These are phyloP conservation scores for Helicolenus hilgendorfi DNA, from an alignment of 2,797 vertebrate species.

Conservation along the genomic window DNA sequence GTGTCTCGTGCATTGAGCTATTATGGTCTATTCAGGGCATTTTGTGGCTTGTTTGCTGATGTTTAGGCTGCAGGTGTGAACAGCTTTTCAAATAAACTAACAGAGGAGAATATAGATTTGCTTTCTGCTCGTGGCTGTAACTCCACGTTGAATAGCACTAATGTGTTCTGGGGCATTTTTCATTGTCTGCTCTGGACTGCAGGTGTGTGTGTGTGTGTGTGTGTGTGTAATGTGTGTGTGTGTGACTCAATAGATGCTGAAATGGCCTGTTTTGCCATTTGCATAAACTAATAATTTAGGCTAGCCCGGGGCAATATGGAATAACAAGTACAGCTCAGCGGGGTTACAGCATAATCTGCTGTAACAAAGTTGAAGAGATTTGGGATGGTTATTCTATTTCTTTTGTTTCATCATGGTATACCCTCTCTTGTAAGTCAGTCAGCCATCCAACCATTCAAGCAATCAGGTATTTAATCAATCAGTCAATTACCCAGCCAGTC, in stretches of 20 bases:
- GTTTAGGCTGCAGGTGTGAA: constrained; percentile 32
- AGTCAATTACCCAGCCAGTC: constrained; percentile 51
- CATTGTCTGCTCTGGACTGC: constrained; percentile 66
- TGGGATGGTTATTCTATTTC: background rate
- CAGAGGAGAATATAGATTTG: background rate
- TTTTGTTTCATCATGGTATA: background rate
- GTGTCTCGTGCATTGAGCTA: constrained; percentile 13
- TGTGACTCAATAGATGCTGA: constrained; percentile 29
- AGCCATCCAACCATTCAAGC: constrained; percentile 48
- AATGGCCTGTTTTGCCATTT: constrained; percentile 41
- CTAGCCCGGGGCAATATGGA: constrained; percentile 2
- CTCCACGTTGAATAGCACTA: background rate
- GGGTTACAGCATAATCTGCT: background rate
- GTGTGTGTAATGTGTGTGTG: background rate
- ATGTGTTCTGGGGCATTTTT: constrained; percentile 33
- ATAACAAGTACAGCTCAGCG: constrained; percentile 2
- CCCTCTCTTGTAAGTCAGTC: constrained; percentile 35
- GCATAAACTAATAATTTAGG: constrained; percentile 59
- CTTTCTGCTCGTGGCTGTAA: background rate
- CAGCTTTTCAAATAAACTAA: background rate
- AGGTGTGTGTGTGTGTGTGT: constrained; percentile 32
- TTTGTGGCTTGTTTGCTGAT: constrained; percentile 27
- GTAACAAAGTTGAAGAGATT: constrained; percentile 5
- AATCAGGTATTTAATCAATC: constrained; percentile 71
- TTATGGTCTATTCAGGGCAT: constrained; percentile 23